Evolutionary conservation across 2,888 invertebrate species (phyloP), one percentile per base, ranked within the genome.

Genomic region (Pyrrhosoma nymphula): DNA sequence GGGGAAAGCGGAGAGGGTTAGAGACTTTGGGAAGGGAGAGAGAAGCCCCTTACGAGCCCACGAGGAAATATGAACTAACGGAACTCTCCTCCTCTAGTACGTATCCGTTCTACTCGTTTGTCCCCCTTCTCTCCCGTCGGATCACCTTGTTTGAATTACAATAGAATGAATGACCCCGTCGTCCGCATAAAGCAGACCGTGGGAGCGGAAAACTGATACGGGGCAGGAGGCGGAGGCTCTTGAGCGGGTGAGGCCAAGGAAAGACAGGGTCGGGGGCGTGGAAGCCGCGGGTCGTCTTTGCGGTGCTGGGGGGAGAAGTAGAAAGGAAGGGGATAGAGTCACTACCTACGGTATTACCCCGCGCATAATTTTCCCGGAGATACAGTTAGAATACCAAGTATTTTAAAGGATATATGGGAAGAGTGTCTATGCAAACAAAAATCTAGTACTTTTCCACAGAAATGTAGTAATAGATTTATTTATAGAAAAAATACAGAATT

Each of bases 141-240:
- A 89, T 89, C 89, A 89, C 89, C 89, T 89, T 56, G 89, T 89
- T 47, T 89, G 89, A 89, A 89, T 89, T n/a, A 89, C 56, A 89
- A 89, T 89, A 89, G 89, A 89, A 56, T 89, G 89, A 89, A 56
- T 89, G 89, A 89, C 47, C 56, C 56, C 89, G 89, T 56, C 89
- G 89, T 56, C 26, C 89, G 56, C 56, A 82, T 89, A 89, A 89
- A 89, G 89, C 89, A 26, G n/a, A 39, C 89, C 89, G 56, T 20
- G 55, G 47, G 23, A 89, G 89, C 89, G 89, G 89, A 89, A 89
- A 89, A 89, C 89, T 89, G 89, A 89, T 89, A 89, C 12, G 47
- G 56, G 56, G n/a, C 4, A n/a, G 56, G 89, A n/a, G 16, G 56
- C 23, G 14, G 23, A n/a, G 12, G 47, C 47, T 47, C 55, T 89